Conservation (phyloP, 1,140 invertebrate species). For the Theocolax elegans region DNA sequence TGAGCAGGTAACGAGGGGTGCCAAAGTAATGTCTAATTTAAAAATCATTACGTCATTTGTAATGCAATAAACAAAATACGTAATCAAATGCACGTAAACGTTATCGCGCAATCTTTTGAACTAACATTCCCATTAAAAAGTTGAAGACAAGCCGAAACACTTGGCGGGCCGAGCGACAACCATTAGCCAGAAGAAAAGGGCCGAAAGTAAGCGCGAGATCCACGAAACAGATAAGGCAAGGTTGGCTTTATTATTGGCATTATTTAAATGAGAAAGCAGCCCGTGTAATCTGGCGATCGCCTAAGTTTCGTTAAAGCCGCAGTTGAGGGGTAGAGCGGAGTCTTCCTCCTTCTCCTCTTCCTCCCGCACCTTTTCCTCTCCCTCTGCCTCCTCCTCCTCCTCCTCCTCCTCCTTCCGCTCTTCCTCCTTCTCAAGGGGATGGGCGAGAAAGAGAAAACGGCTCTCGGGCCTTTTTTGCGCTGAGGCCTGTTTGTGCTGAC, state of each 20-base stretch:
- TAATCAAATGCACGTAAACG: slow-evolving; percentile 11
- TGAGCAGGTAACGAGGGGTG: too few relatives aligned
- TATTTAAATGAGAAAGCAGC: slow-evolving; percentile 61
- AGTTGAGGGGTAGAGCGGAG: too few relatives aligned
- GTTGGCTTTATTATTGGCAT: slow-evolving; percentile 60
- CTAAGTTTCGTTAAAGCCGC: slow-evolving; percentile 46
- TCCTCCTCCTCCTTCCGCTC: neutral
- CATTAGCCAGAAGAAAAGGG: neutral
- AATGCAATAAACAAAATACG: neutral
- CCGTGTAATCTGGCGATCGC: slow-evolving; percentile 59
- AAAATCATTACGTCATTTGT: too few relatives aligned
- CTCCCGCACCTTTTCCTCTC: too few relatives aligned
- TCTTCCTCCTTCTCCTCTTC: too few relatives aligned
- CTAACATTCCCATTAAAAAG: slow-evolving; percentile 18
- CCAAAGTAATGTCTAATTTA: too few relatives aligned
- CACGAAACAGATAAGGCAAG: slow-evolving; percentile 13
- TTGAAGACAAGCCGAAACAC: neutral
- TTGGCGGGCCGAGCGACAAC: neutral
- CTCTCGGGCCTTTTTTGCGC: slow-evolving; percentile 56
- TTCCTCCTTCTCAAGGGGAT: neutral
- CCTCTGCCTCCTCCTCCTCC: too few relatives aligned
- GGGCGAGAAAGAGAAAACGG: slow-evolving; percentile 35
- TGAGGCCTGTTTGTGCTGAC: slow-evolving; percentile 63
- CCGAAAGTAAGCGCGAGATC: slow-evolving; percentile 1
- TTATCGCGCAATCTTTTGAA: neutral